Evolutionary conservation across 1,140 invertebrate genomes (phyloP).

Genomic region (Neuroterus valhalla): DNA sequence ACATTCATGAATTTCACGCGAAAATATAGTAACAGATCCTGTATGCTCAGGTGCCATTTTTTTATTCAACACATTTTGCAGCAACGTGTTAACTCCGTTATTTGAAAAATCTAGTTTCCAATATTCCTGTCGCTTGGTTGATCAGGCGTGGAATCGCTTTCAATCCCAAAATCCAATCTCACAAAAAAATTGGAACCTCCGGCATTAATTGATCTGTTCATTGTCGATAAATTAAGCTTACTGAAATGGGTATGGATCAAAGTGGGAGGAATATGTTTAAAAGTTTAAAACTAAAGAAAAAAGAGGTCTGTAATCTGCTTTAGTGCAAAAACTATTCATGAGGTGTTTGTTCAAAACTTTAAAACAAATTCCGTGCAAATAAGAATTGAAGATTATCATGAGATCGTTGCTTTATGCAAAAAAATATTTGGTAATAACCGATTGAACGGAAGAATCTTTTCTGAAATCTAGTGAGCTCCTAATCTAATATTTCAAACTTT

Average conservation of each 20-base stretch:
- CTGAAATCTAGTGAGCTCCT: no score
- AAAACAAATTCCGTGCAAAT: no score
- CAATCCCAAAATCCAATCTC: slow-evolving; percentile 16
- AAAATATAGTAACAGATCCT: background rate
- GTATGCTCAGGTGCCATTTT: background rate
- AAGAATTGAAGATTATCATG: no score
- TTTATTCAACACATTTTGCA: slow-evolving; percentile 13
- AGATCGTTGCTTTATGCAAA: no score
- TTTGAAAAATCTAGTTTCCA: slow-evolving; percentile 27
- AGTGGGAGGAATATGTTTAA: background rate
- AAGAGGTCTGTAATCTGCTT: background rate
- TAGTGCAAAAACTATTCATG: no score
- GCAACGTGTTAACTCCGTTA: slow-evolving; percentile 17
- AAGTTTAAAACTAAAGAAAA: background rate
- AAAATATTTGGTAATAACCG: no score
- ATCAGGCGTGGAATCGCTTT: slow-evolving; percentile 12
- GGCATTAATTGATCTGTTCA: slow-evolving; percentile 20
- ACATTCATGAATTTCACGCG: background rate
- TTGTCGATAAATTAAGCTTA: slow-evolving; percentile 9
- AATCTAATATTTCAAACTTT: no score
- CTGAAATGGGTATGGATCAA: background rate
- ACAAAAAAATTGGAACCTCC: slow-evolving; percentile 18
- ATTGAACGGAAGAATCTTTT: no score
- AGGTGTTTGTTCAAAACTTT: no score
- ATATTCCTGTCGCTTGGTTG: slow-evolving; percentile 19